Base-by-base conservation (phyloP, 2,888 invertebrate species). In the Drosophila birchii region DNA sequence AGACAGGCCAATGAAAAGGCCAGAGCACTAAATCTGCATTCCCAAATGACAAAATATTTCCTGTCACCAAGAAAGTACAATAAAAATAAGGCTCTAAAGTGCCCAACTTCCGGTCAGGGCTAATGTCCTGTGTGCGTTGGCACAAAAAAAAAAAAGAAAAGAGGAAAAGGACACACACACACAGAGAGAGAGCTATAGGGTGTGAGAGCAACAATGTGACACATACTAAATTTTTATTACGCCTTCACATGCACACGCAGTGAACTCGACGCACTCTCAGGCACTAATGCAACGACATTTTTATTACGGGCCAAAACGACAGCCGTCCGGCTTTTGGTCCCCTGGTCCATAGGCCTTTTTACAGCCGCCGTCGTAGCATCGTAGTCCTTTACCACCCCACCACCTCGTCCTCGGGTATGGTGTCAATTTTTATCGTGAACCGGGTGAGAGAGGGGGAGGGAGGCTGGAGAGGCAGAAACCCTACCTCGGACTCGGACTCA, bases 161-260 rank as follows among this genome's bases (percentile, higher is more conserved):
- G 67, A 64, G 20, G 41, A 23, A 23, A 14, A 29, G 5, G 54
- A 16, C 26, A 3, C 29, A 23, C 23, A 23, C 23, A 3, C 4
- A 23, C 3, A 23, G 4, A 23, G 4, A 23, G 5, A 9, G 16
- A 23, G 0, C 12, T 18, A n/a, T 51, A 26, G 43, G n/a, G 34
- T 45, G 45, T 51, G 58, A 34, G 32, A 14, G 56, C 64, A 61
- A 55, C 83, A 86, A 83, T 83, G 86, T 88, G 85, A 79, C 86
- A 85, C 88, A 88, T 80, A 85, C 70, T 88, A 88, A 80, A 86
- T 79, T 88, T 85, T 86, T 88, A 85, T 83, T 83, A 86, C 72
- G 59, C 75, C 45, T 67, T 32, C 76, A 60, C 56, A 67, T 51
- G 53, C 61, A 36, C 58, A 67, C 66, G 49, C 20, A 23, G 53